Percentiles rank a stretch among this genome's conserved stretches.
phyloP scores from a whole-genome alignment of 2,113 vertebrate species.

The Pseudorectes ferrugineus region DNA sequence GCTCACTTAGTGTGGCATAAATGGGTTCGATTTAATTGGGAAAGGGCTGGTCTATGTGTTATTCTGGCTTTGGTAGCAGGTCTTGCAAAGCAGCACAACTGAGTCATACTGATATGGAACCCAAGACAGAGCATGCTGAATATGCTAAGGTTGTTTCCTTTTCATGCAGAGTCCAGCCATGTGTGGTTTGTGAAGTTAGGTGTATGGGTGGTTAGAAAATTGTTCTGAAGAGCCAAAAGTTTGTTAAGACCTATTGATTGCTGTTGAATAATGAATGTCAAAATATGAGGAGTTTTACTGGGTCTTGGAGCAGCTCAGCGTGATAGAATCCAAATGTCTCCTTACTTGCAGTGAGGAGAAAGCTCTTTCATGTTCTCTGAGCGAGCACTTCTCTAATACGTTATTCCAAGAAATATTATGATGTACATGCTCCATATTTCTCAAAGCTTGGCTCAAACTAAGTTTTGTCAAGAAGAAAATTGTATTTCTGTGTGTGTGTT shows the following conservation, averaged over 20 bases:
- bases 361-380: background rate
- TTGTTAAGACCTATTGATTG: constrained; percentile 19
- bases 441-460: background rate
- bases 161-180: background rate
- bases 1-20: background rate
- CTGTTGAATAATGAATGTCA: background rate
- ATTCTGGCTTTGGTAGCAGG: background rate
- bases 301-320: background rate
- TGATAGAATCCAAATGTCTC: background rate
- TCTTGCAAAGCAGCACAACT: background rate
- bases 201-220: background rate
- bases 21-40: background rate
- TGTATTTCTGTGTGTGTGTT: background rate
- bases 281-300: background rate
- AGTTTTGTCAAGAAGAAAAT: background rate
- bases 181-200: background rate
- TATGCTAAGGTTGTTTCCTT: background rate
- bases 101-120: background rate
- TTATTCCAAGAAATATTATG: background rate
- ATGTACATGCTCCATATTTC: background rate
- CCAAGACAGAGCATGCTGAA: background rate
- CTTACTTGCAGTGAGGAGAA: background rate
- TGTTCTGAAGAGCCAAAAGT: background rate
- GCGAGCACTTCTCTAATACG: background rate
- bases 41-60: background rate